These are phyloP conservation scores for Ammodramus savannarum DNA, from an alignment of 2,113 vertebrate genomes.

Conservation along the genomic window DNA sequence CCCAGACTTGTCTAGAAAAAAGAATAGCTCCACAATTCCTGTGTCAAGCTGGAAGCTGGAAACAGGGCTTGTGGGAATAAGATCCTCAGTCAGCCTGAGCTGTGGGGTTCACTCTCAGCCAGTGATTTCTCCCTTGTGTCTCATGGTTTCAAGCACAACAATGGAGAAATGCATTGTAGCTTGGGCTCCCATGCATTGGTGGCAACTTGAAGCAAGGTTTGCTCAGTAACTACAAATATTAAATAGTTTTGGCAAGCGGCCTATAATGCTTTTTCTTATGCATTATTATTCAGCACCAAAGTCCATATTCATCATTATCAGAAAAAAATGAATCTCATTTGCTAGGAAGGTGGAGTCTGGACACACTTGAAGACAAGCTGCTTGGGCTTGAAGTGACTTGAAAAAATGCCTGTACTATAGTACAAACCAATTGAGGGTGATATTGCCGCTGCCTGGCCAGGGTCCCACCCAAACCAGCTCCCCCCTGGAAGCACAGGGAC, in stretches of 20 bases:
- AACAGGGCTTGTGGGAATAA: background rate
- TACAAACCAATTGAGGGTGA: background rate
- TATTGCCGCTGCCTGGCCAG: background rate
- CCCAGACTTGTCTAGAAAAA: background rate
- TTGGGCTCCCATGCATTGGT: background rate
- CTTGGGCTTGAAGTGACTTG: background rate
- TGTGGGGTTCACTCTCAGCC: background rate
- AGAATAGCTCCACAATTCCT: background rate
- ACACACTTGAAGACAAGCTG: background rate
- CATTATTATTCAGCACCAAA: background rate
- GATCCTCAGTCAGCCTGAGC: background rate
- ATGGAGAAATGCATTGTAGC: background rate
- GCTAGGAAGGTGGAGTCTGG: background rate
- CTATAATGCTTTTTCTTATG: background rate
- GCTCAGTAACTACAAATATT: background rate
- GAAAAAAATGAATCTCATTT: background rate
- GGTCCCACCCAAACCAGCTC: background rate
- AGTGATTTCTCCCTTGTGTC: accelerated
- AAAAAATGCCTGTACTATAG: background rate
- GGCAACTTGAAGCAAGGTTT: background rate
- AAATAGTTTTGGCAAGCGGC: background rate
- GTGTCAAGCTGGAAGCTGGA: background rate
- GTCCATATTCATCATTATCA: background rate
- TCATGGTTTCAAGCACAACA: accelerated
- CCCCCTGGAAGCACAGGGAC: accelerated